phyloP scores from a whole-genome alignment of 2,113 vertebrate species.

The Rousettus leschenaultii region DNA sequence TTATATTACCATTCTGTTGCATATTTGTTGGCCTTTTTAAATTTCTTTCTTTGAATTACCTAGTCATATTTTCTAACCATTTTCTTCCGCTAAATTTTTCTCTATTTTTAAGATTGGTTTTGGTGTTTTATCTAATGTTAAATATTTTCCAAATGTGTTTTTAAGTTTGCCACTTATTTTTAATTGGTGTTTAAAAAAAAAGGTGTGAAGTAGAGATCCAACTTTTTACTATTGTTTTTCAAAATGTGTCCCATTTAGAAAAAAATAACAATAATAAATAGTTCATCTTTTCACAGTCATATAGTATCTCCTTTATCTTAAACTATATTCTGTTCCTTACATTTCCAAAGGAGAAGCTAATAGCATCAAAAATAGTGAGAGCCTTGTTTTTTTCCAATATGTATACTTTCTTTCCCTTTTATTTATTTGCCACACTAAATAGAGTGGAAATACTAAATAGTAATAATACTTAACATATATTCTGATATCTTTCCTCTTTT shows the following conservation, averaged over 20 bases:
- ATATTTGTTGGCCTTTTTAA: background rate
- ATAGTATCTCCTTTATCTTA: background rate
- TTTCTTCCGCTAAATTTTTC: background rate
- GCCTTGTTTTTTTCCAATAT: background rate
- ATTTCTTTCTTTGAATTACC: background rate
- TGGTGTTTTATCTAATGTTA: background rate
- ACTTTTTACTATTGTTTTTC: background rate
- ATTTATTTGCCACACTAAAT: background rate
- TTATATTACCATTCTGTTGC: background rate
- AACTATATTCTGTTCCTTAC: background rate
- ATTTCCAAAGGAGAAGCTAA: background rate
- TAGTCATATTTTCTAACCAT: background rate
- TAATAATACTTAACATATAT: background rate
- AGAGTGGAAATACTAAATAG: background rate
- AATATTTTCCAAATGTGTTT: background rate
- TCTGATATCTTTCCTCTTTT: background rate
- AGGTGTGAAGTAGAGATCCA: background rate
- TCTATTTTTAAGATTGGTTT: background rate
- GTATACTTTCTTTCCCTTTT: background rate
- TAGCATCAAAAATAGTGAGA: background rate
- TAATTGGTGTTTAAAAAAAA: background rate
- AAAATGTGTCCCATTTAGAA: background rate
- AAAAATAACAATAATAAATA: background rate
- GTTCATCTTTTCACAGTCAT: background rate
- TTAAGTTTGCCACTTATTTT: background rate